These are phyloP conservation scores for Odontomachus brunneus DNA, from an alignment of 1,140 invertebrate genomes.

Conservation along the genomic window DNA sequence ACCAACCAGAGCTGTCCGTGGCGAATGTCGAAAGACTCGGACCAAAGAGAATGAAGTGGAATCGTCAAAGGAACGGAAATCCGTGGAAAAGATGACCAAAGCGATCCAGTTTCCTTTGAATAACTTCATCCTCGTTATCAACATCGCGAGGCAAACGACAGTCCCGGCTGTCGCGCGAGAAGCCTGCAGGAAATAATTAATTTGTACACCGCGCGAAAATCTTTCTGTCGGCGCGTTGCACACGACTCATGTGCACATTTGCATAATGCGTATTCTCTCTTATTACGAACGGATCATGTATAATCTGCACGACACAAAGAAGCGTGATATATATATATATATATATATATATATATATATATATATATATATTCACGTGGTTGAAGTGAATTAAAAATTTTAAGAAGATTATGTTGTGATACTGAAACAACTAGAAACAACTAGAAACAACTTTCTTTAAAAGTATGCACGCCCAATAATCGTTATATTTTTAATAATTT, in stretches of 20 bases:
- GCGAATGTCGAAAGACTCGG: slow-evolving; percentile 73
- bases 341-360: not conserved
- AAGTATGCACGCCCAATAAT: not conserved
- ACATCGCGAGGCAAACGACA: slow-evolving; percentile 31
- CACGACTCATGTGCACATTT: not conserved
- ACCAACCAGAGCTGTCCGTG: slow-evolving; percentile 67
- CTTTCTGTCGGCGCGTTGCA: slow-evolving; percentile 40
- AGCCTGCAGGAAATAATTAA: slow-evolving; percentile 46
- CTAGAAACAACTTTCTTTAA: too few relatives aligned
- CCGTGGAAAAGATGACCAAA: slow-evolving; percentile 70
- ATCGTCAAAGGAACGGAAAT: slow-evolving; percentile 72
- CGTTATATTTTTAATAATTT: not conserved
- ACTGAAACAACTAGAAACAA: too few relatives aligned
- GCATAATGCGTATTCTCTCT: not conserved
- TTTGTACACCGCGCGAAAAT: slow-evolving; percentile 49
- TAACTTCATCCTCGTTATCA: slow-evolving; percentile 63
- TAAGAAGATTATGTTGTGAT: slow-evolving; percentile 7
- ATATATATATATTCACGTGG: not conserved
- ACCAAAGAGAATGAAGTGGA: slow-evolving; percentile 71
- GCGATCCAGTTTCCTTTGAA: slow-evolving; percentile 73
- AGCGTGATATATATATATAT: not conserved
- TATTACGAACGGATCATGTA: slow-evolving; percentile 23
- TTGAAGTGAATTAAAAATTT: slow-evolving; percentile 32
- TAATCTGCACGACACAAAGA: slow-evolving; percentile 29
- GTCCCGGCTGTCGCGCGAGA: slow-evolving; percentile 24